A percentile compares a stretch with the other conserved stretches of the same genome.
Evolutionary conservation across 2,888 invertebrate species (phyloP).

Genomic region (Heliconius hortense): DNA sequence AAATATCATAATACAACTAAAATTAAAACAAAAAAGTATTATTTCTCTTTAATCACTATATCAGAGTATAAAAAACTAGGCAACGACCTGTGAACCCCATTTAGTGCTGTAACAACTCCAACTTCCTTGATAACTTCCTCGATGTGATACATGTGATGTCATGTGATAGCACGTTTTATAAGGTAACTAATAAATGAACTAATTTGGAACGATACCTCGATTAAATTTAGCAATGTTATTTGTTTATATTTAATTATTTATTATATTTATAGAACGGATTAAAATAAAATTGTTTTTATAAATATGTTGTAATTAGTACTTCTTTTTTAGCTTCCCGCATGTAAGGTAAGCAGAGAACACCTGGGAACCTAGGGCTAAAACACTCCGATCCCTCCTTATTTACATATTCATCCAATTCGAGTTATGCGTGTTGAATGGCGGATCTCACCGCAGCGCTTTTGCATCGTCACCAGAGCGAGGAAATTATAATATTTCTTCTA

Average conservation of each 20-base stretch:
- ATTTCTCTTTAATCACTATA: not conserved
- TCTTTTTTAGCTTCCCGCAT: no score
- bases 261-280: not conserved
- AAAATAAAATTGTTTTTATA: not conserved
- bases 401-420: no score
- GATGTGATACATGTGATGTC: not conserved
- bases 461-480: no score
- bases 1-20: not conserved
- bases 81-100: constrained; percentile 22
- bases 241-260: not conserved
- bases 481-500: no score
- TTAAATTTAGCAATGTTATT: not conserved
- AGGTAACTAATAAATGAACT: not conserved
- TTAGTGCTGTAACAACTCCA: constrained; percentile 14
- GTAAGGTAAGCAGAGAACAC: no score
- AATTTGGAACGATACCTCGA: not conserved
- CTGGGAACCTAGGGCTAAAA: no score
- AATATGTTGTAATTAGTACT: no score
- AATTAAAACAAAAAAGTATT: not conserved
- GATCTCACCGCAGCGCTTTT: no score
- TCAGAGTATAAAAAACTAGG: not conserved
- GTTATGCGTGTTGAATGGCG: no score
- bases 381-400: no score
- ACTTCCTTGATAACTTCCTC: constrained; percentile 18
- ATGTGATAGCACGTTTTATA: not conserved